These are phyloP conservation scores for Sciaenops ocellatus DNA, from an alignment of 2,797 vertebrate genomes.

Conservation along the genomic window DNA sequence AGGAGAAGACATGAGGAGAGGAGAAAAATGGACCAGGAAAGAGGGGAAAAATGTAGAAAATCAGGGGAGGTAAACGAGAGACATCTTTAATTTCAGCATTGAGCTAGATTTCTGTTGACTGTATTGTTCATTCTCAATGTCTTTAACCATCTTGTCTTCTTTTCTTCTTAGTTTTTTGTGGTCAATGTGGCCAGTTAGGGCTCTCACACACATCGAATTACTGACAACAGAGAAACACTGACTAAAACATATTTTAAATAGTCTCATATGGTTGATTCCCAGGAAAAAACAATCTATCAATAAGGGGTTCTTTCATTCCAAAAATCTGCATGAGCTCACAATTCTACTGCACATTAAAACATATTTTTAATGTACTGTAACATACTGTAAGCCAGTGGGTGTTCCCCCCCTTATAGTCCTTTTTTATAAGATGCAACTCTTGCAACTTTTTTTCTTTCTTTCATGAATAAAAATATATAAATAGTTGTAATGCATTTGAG, in stretches of 20 bases:
- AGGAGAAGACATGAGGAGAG: neutral
- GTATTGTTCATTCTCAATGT: constrained; percentile 22
- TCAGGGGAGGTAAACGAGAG: neutral
- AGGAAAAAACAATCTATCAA: constrained; percentile 23
- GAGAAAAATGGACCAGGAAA: neutral
- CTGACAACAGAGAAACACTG: constrained; percentile 13
- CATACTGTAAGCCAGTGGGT: constrained; percentile 38
- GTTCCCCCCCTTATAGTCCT: constrained; percentile 30
- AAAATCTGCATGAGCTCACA: constrained; percentile 56
- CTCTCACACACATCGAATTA: constrained; percentile 21
- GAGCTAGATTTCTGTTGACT: constrained; percentile 20
- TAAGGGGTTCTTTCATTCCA: constrained; percentile 20
- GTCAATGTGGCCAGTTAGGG: neutral
- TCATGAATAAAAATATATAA: constrained; percentile 16
- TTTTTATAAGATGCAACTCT: constrained; percentile 45
- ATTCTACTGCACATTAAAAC: constrained; percentile 48
- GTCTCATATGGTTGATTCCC: constrained; percentile 36
- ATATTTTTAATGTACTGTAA: constrained; percentile 51
- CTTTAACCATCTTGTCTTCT: constrained; percentile 27
- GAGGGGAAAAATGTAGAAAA: constrained; percentile 1
- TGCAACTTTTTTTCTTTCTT: neutral
- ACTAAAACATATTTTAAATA: constrained; percentile 47
- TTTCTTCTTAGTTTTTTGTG: constrained; percentile 17
- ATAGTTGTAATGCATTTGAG: constrained; percentile 34
- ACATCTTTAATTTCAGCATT: constrained; percentile 14